Percentiles rank a stretch among this genome's conserved stretches.
Conservation (phyloP, 2,113 vertebrate species). For the Melanostigma gelatinosum region DNA sequence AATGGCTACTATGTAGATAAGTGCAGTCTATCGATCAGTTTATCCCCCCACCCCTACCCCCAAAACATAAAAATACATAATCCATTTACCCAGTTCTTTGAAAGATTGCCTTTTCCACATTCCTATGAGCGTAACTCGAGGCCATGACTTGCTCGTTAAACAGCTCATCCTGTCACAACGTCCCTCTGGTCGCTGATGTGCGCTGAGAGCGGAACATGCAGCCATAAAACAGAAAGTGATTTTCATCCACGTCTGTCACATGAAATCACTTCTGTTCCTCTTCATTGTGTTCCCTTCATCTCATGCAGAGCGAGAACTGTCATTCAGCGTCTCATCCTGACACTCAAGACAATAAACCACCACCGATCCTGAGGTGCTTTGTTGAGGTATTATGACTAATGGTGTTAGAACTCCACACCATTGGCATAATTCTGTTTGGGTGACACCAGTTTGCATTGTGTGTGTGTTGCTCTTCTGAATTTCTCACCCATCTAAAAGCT, state of each 20-base stretch:
- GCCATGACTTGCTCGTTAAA: conserved; percentile 27
- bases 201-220: conserved; percentile 15
- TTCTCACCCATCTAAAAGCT: not conserved
- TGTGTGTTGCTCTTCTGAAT: not conserved
- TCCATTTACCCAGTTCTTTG: not conserved
- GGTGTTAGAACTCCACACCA: conserved; percentile 7
- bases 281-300: conserved; percentile 29
- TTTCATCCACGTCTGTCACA: conserved; percentile 59
- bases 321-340: conserved; percentile 28
- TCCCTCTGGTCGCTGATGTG: conserved; percentile 24
- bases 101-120: not conserved
- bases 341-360: conserved; percentile 32
- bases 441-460: not conserved
- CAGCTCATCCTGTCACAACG: conserved; percentile 26
- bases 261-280: conserved; percentile 46
- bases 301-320: conserved; percentile 55
- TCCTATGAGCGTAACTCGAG: not conserved
- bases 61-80: not conserved
- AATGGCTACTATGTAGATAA: not conserved
- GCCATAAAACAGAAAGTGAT: conserved; percentile 35
- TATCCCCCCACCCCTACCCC: not conserved
- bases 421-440: not conserved
- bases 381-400: conserved; percentile 13
- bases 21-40: not conserved
- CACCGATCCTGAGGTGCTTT: not conserved